phyloP scores from a whole-genome alignment of 2,888 invertebrate genomes.

The Phortica okadai region DNA sequence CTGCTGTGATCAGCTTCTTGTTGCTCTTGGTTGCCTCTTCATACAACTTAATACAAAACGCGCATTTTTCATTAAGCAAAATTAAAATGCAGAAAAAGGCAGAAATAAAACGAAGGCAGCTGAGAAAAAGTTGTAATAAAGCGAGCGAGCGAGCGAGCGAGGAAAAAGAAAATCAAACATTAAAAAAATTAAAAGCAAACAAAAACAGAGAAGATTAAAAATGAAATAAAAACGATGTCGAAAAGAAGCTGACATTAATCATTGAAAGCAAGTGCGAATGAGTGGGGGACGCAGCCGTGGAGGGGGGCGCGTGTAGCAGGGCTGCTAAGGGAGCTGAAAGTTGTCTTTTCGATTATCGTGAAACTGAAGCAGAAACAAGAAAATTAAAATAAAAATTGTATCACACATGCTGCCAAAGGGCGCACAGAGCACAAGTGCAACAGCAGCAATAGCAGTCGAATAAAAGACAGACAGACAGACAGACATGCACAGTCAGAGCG shows the following conservation, averaged over 20 bases:
- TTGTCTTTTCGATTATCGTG: conserved; percentile 51
- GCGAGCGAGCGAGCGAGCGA: neutral
- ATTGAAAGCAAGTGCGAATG: conserved; percentile 59
- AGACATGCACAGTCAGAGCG: neutral
- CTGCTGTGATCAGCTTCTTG: conserved; percentile 19
- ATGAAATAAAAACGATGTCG: conserved; percentile 24
- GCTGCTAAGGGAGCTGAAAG: conserved; percentile 45
- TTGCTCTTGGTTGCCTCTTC: neutral
- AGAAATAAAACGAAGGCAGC: conserved; percentile 20
- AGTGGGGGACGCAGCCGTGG: conserved; percentile 16
- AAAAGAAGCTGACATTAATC: conserved; percentile 65
- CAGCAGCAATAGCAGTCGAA: conserved; percentile 2
- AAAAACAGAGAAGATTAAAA: conserved; percentile 23
- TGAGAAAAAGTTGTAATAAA: conserved; percentile 34
- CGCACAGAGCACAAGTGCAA: neutral
- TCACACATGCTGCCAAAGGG: neutral
- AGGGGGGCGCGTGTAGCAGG: no score
- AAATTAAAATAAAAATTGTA: neutral
- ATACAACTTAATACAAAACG: conserved; percentile 3
- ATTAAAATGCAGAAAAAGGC: conserved; percentile 62
- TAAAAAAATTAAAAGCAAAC: neutral
- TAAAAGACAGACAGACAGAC: neutral
- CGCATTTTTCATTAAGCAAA: conserved; percentile 66
- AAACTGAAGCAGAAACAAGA: neutral
- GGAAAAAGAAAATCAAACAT: conserved; percentile 24